Percentiles rank a stretch among this genome's conserved stretches.
These are phyloP conservation scores for Triplophysa bombifrons DNA, from an alignment of 2,797 vertebrate genomes.

Conservation along the genomic window DNA sequence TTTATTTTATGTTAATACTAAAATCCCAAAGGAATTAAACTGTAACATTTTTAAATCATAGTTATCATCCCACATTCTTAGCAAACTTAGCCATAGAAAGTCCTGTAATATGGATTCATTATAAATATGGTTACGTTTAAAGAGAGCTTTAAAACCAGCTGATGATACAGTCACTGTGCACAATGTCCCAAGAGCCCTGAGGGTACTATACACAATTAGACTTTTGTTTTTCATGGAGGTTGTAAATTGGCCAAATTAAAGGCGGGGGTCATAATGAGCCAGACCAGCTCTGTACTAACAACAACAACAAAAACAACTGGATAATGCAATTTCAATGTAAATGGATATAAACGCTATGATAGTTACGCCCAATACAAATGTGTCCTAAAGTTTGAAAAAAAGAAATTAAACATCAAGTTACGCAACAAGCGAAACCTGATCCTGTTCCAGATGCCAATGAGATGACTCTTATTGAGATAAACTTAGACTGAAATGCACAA, in stretches of 20 bases:
- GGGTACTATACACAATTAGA: conserved; percentile 7
- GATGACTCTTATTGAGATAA: neutral
- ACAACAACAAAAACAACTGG: neutral
- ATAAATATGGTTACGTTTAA: too few species aligned
- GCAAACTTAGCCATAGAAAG: neutral
- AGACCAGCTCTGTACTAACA: neutral
- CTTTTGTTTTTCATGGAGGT: conserved; percentile 17
- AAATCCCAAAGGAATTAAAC: conserved; percentile 7
- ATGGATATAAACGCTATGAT: neutral
- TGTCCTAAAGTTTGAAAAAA: neutral
- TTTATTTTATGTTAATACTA: conserved; percentile 23
- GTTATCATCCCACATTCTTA: neutral
- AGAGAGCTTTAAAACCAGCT: too few species aligned
- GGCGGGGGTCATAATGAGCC: neutral
- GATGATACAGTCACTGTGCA: neutral
- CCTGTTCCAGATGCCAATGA: neutral
- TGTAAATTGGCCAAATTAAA: conserved; percentile 18
- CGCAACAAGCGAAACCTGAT: conserved; percentile 1
- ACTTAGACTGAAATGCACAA: neutral
- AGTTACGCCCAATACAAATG: neutral
- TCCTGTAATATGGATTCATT: too few species aligned
- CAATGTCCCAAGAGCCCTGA: neutral
- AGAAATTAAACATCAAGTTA: neutral
- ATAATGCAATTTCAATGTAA: neutral
- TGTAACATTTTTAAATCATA: neutral